A percentile compares a stretch with the other conserved stretches of the same genome.
These are phyloP conservation scores for Minunthozetes semirufus DNA, from an alignment of 2,888 invertebrate genomes.

Conservation along the genomic window DNA sequence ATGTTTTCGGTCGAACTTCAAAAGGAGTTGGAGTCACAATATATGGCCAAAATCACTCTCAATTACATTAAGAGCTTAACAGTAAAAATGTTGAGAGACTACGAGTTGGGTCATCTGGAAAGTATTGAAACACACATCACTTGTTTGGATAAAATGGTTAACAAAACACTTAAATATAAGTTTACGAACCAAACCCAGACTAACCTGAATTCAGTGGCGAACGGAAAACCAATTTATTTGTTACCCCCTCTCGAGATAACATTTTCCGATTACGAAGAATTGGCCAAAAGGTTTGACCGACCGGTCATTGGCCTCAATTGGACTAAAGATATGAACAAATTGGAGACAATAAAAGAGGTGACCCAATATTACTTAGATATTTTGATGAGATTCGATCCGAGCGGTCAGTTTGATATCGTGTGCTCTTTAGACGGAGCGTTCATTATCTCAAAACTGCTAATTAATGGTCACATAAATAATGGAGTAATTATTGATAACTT, in stretches of 20 bases:
- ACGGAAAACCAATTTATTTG: conserved; percentile 50
- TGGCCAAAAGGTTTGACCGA: conserved; percentile 65
- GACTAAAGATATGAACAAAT: conserved; percentile 49
- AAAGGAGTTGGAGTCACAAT: conserved; percentile 84
- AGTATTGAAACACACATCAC: no score
- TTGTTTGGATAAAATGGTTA: no score
- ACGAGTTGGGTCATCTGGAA: no score
- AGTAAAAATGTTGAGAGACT: no score
- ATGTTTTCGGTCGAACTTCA: conserved; percentile 99
- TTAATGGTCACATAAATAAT: conserved; percentile 62
- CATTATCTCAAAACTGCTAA: conserved; percentile 89
- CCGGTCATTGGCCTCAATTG: conserved; percentile 87
- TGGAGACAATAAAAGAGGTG: conserved; percentile 30
- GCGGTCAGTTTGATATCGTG: conserved; percentile 76
- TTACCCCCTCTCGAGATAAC: conserved; percentile 85
- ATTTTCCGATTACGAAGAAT: conserved; percentile 61
- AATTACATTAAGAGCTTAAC: no score
- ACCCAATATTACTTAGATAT: conserved; percentile 50
- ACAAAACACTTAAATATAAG: no score
- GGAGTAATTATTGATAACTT: conserved; percentile 7
- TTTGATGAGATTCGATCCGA: conserved; percentile 66
- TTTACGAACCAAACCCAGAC: conserved; percentile 67
- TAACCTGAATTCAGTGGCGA: conserved; percentile 52
- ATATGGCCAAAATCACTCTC: no score
- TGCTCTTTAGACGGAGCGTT: conserved; percentile 95